Evolutionary conservation across 2,888 invertebrate species (phyloP).

Genomic region (Idaea biselata): DNA sequence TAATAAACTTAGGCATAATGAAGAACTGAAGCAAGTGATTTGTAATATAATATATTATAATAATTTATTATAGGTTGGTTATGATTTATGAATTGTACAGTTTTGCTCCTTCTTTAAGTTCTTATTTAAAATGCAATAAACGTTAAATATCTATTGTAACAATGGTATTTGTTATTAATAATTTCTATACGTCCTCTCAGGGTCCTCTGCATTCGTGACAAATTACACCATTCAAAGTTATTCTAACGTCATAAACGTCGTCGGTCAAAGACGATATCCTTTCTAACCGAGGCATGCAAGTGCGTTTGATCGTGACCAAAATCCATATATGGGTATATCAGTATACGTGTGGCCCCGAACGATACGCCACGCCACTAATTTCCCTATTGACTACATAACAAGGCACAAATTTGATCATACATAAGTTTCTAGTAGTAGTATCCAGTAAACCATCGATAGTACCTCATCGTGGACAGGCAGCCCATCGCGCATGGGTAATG

Average conservation of each 20-base stretch:
- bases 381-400: constrained; percentile 47
- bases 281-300: constrained; percentile 61
- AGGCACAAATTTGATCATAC: constrained; percentile 46
- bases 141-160: constrained; percentile 42
- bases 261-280: constrained; percentile 71
- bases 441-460: constrained; percentile 71
- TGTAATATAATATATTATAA: neutral
- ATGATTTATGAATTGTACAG: too few relatives aligned
- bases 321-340: constrained; percentile 70
- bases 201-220: constrained; percentile 66
- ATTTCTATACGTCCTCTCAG: constrained; percentile 51
- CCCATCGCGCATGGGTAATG: constrained; percentile 71
- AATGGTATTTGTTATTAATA: constrained; percentile 55
- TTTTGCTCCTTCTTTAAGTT: constrained; percentile 17
- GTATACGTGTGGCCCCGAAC: constrained; percentile 56
- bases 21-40: neutral
- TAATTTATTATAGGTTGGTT: too few relatives aligned
- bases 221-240: constrained; percentile 77
- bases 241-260: constrained; percentile 76
- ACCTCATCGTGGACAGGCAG: constrained; percentile 50
- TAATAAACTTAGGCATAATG: neutral
- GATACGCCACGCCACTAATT: constrained; percentile 29
- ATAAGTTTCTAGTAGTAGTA: constrained; percentile 44
- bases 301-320: constrained; percentile 71
- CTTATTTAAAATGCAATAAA: constrained; percentile 44